Percentiles rank a stretch among this genome's conserved stretches.
Evolutionary conservation across 2,797 vertebrate species (phyloP).

Genomic region (Rachycentron canadum): DNA sequence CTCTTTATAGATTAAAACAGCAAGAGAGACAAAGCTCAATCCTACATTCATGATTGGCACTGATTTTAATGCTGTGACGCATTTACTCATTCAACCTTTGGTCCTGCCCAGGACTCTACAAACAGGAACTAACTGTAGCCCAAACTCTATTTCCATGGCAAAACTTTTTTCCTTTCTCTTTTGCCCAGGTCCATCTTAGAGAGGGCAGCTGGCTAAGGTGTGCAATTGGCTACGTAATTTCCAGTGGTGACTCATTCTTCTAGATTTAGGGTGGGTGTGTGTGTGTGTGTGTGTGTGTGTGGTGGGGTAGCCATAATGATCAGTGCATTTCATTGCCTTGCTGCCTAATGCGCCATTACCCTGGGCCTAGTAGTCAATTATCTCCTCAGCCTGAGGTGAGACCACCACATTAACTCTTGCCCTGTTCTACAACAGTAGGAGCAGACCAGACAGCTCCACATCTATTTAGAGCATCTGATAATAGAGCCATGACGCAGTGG

Average conservation of each 20-base stretch:
- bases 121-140: slow-evolving; percentile 60
- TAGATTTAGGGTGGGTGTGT: slow-evolving; percentile 68
- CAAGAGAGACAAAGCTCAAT: slow-evolving; percentile 12
- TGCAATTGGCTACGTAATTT: slow-evolving; percentile 75
- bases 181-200: slow-evolving; percentile 70
- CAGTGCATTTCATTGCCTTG: slow-evolving; percentile 79
- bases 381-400: slow-evolving; percentile 81
- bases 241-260: slow-evolving; percentile 80
- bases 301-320: slow-evolving; percentile 76
- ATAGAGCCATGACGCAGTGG: slow-evolving; percentile 73
- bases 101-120: slow-evolving; percentile 40
- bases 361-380: slow-evolving; percentile 78
- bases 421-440: slow-evolving; percentile 69
- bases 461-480: slow-evolving; percentile 81
- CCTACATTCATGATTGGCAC: slow-evolving; percentile 24
- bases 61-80: slow-evolving; percentile 29
- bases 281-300: slow-evolving; percentile 42
- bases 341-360: slow-evolving; percentile 80
- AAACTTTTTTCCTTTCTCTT: slow-evolving; percentile 70
- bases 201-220: slow-evolving; percentile 74
- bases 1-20: slow-evolving; percentile 19
- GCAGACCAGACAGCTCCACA: slow-evolving; percentile 68
- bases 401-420: slow-evolving; percentile 81
- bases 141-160: slow-evolving; percentile 71
- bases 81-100: slow-evolving; percentile 51